Percentiles rank a stretch among this genome's conserved stretches.
Evolutionary conservation across 2,113 vertebrate species (phyloP).

Genomic region (Ptychochromis oligacanthus): DNA sequence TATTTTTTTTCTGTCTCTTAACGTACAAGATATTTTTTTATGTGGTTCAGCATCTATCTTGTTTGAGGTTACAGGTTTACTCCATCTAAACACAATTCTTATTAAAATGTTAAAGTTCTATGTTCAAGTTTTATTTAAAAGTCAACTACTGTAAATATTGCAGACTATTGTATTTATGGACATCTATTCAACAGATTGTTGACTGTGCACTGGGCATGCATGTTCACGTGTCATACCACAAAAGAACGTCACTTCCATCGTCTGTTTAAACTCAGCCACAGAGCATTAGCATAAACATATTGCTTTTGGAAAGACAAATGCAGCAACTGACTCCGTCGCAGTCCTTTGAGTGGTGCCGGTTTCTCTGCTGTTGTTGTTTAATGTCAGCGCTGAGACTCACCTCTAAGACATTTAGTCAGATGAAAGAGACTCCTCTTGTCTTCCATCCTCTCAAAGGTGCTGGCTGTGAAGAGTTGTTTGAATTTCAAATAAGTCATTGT

Average conservation of each 20-base stretch:
- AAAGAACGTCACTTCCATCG: slow-evolving; percentile 1
- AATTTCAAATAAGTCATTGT: slow-evolving; percentile 77
- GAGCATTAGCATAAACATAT: slow-evolving; percentile 65
- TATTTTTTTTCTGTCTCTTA: background rate
- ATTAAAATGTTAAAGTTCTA: background rate
- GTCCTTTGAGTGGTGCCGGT: slow-evolving; percentile 38
- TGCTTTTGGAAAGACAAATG: slow-evolving; percentile 59
- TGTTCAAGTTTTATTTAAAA: background rate
- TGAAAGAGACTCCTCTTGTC: slow-evolving; percentile 64
- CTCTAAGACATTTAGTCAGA: slow-evolving; percentile 56
- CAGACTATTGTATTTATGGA: background rate
- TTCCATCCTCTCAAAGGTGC: slow-evolving; percentile 60
- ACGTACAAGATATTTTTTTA: background rate
- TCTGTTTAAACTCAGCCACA: slow-evolving; percentile 22
- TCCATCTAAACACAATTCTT: background rate
- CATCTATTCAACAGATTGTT: slow-evolving; percentile 4
- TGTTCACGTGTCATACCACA: background rate
- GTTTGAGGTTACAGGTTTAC: background rate
- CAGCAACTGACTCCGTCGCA: slow-evolving; percentile 27
- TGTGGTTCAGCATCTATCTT: background rate
- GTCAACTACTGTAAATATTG: background rate
- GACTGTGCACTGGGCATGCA: background rate
- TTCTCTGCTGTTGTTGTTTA: slow-evolving; percentile 60
- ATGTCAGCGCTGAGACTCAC: slow-evolving; percentile 58
- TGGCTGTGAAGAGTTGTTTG: slow-evolving; percentile 63